Evolutionary conservation across 2,113 vertebrate genomes (phyloP).

Genomic region (Nesoenas mayeri): DNA sequence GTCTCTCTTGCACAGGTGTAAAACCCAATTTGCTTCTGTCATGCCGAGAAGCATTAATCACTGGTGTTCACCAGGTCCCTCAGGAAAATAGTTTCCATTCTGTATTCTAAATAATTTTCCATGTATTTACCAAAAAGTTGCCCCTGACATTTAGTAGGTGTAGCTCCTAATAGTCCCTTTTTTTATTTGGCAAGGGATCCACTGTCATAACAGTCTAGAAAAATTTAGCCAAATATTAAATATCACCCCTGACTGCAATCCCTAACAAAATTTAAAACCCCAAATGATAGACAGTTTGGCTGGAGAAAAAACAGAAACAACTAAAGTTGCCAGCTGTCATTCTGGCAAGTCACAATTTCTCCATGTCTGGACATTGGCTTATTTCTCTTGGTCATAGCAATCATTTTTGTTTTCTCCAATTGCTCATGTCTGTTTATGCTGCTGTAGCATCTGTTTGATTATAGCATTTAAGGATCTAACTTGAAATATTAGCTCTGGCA

Average conservation of each 20-base stretch:
- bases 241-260: neutral
- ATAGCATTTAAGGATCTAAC: neutral
- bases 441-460: neutral
- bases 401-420: neutral
- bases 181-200: neutral
- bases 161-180: neutral
- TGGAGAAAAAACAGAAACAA: neutral
- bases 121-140: neutral
- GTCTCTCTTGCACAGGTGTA: neutral
- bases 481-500: neutral
- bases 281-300: neutral
- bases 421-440: neutral
- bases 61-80: neutral
- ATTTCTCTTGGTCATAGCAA: neutral
- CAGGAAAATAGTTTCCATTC: neutral
- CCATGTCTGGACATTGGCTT: neutral
- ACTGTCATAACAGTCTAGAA: neutral
- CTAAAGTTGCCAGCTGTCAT: neutral
- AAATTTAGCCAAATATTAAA: neutral
- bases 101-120: neutral
- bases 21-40: neutral
- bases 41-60: neutral
- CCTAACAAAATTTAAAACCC: neutral
- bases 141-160: neutral
- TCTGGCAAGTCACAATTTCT: neutral